phyloP scores from a whole-genome alignment of 1,140 invertebrate genomes.

The Panagrolaimus sp. region DNA sequence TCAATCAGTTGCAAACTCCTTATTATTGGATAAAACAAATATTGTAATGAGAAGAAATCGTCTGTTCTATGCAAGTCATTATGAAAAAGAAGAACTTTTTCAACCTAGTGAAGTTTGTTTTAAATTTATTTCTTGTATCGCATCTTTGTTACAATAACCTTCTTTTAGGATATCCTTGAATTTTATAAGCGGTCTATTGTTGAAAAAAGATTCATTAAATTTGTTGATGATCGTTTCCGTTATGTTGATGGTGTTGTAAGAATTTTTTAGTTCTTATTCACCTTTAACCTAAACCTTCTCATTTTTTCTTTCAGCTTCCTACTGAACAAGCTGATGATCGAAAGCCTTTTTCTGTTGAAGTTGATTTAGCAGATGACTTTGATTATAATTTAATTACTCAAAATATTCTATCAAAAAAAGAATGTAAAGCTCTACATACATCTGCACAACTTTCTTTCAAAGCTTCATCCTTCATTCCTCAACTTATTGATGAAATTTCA shows the following conservation, averaged over 20 bases:
- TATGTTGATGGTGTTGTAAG: conserved; percentile 30
- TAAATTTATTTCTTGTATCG: conserved; percentile 18
- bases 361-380: conserved; percentile 35
- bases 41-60: conserved; percentile 64
- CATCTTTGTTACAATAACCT: not conserved
- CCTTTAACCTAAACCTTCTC: too few species aligned
- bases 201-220: conserved; percentile 37
- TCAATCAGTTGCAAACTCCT: conserved; percentile 67
- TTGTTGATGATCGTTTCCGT: conserved; percentile 38
- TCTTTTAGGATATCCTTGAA: conserved; percentile 32
- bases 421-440: conserved; percentile 30
- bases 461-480: conserved; percentile 13
- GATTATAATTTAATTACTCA: conserved; percentile 28
- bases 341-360: conserved; percentile 26
- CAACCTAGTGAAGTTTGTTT: conserved; percentile 28
- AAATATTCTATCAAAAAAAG: conserved; percentile 18
- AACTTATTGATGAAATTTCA: conserved; percentile 13
- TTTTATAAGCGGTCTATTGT: conserved; percentile 23
- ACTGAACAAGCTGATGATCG: conserved; percentile 33
- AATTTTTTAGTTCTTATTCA: not conserved
- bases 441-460: conserved; percentile 12
- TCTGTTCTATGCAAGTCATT: conserved; percentile 33
- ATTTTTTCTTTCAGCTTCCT: conserved; percentile 39
- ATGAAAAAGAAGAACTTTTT: conserved; percentile 40
- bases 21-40: conserved; percentile 68